Evolutionary conservation across 2,797 vertebrate genomes (phyloP).

Genomic region (Chelon labrosus): DNA sequence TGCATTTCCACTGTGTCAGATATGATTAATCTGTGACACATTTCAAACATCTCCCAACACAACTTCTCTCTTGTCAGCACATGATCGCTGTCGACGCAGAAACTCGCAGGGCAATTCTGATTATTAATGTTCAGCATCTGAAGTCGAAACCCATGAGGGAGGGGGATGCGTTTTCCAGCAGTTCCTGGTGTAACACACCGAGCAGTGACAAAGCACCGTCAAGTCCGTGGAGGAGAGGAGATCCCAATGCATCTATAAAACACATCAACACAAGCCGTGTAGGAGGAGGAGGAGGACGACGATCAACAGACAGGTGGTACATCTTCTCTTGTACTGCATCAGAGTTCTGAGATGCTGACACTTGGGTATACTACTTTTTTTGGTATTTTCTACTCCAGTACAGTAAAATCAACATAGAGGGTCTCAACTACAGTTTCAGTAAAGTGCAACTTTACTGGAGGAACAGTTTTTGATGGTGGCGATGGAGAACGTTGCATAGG

Average conservation of each 20-base stretch:
- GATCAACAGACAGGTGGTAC: slow-evolving; percentile 22
- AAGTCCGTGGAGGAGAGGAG: slow-evolving; percentile 28
- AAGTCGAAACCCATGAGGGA: slow-evolving; percentile 43
- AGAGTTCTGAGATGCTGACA: slow-evolving; percentile 27
- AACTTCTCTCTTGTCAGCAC: slow-evolving; percentile 25
- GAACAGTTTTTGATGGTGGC: too few species aligned
- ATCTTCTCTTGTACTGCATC: slow-evolving; percentile 28
- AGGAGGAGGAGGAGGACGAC: slow-evolving; percentile 11
- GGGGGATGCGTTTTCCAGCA: slow-evolving; percentile 42
- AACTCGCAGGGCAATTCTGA: slow-evolving; percentile 27
- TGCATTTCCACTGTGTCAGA: slow-evolving; percentile 11
- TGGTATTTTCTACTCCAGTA: slow-evolving; percentile 10
- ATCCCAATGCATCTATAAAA: slow-evolving; percentile 24
- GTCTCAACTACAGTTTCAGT: neutral
- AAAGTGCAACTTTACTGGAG: too few species aligned
- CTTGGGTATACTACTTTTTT: slow-evolving; percentile 3
- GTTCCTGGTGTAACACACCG: slow-evolving; percentile 20
- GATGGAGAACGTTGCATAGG: too few species aligned
- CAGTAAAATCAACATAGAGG: neutral
- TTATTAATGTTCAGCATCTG: slow-evolving; percentile 67
- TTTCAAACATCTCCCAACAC: slow-evolving; percentile 49
- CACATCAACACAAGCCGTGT: slow-evolving; percentile 13
- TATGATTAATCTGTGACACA: slow-evolving; percentile 33
- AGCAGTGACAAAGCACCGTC: slow-evolving; percentile 35
- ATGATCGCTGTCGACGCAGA: slow-evolving; percentile 31